These are phyloP conservation scores for Bagarius yarrelli DNA, from an alignment of 2,113 vertebrate genomes.

Conservation along the genomic window DNA sequence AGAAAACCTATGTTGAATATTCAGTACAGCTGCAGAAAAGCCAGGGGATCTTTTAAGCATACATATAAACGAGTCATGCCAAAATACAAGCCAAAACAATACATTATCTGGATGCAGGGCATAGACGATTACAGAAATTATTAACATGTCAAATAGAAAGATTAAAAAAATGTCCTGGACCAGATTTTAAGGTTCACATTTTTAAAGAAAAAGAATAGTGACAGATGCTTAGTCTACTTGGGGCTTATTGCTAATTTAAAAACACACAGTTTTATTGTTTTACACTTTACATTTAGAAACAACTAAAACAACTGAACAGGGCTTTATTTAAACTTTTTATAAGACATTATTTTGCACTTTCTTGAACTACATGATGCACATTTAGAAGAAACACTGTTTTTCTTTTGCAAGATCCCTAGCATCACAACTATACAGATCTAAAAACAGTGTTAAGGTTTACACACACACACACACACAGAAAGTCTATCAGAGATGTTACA, in stretches of 20 bases:
- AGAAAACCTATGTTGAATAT: conserved; percentile 2
- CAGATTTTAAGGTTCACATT: not conserved
- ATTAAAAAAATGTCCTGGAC: not conserved
- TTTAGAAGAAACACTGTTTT: not conserved
- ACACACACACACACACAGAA: too few species aligned
- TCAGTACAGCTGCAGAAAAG: conserved; percentile 9
- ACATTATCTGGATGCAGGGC: not conserved
- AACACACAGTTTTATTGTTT: not conserved
- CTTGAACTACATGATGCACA: not conserved
- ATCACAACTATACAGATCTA: not conserved
- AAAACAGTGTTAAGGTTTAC: not conserved
- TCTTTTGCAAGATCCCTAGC: not conserved
- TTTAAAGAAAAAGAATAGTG: not conserved
- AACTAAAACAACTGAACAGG: not conserved
- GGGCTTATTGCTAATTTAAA: not conserved
- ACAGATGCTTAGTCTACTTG: not conserved
- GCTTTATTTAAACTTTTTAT: not conserved
- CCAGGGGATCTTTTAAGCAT: not conserved
- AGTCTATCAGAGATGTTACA: too few species aligned
- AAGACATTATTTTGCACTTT: not conserved
- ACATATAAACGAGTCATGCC: not conserved
- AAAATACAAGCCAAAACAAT: not conserved
- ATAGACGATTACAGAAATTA: too few species aligned
- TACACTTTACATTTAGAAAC: not conserved
- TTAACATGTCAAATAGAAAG: not conserved